phyloP scores from a whole-genome alignment of 2,888 invertebrate species.

The Meliscaeva auricollis region DNA sequence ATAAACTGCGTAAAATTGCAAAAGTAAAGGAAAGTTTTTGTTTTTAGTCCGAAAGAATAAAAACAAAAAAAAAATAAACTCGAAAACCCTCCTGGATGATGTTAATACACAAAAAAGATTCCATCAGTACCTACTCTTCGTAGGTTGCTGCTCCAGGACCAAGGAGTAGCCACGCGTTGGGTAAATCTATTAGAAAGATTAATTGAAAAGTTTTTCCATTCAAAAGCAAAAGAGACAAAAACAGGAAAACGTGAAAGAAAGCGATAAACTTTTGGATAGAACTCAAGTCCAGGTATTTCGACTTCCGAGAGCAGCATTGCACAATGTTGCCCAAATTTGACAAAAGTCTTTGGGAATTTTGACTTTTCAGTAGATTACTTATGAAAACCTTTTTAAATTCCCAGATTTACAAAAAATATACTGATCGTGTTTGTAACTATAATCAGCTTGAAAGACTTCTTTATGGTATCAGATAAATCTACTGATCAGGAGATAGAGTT shows the following conservation, averaged over 20 bases:
- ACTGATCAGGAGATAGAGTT: too few species aligned
- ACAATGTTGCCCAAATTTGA: neutral
- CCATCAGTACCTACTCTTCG: neutral
- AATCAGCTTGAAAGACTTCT: too few species aligned
- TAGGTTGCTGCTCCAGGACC: neutral
- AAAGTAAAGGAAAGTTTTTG: slow-evolving; percentile 37
- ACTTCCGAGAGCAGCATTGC: neutral
- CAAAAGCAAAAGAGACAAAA: slow-evolving; percentile 21
- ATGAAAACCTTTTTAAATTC: too few species aligned
- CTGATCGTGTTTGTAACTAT: too few species aligned
- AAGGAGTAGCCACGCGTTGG: slow-evolving; percentile 42
- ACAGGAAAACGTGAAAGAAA: neutral
- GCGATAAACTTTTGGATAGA: neutral
- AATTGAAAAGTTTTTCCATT: slow-evolving; percentile 67
- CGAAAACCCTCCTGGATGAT: slow-evolving; percentile 24
- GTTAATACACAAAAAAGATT: slow-evolving; percentile 18
- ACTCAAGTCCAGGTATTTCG: slow-evolving; percentile 16
- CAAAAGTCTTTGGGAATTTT: too few species aligned
- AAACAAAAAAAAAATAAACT: neutral
- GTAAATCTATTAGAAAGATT: slow-evolving; percentile 63
- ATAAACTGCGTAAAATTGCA: slow-evolving; percentile 72
- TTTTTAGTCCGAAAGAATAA: slow-evolving; percentile 12
- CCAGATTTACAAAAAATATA: too few species aligned
- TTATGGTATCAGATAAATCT: too few species aligned
- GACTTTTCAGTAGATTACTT: too few species aligned